Conservation (phyloP, 2,797 vertebrate species). For the Rhabdomys pumilio region DNA sequence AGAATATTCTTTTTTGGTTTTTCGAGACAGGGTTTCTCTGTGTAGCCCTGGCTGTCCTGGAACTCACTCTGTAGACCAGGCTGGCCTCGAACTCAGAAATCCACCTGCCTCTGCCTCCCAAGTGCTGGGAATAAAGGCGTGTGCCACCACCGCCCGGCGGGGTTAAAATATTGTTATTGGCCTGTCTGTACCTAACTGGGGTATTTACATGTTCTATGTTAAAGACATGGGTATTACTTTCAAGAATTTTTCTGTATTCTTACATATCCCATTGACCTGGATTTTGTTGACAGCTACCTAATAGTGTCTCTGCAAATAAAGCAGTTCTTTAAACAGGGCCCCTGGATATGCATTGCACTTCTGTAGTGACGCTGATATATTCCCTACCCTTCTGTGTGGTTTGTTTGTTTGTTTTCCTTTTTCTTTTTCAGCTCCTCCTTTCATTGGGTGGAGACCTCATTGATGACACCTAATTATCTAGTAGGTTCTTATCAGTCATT, state of each 20-base stretch:
- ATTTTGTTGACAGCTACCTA: constrained; percentile 93
- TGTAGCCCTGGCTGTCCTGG: no score
- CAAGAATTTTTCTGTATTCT: constrained; percentile 92
- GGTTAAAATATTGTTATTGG: constrained; percentile 96
- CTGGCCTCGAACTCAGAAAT: no score
- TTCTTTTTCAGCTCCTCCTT: constrained; percentile 94
- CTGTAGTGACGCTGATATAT: constrained; percentile 95
- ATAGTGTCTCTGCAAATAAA: constrained; percentile 95
- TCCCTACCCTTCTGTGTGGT: constrained; percentile 91
- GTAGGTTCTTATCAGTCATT: constrained; percentile 95
- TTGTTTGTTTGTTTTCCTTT: constrained; percentile 92
- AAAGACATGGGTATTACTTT: constrained; percentile 95
- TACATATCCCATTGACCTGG: constrained; percentile 91
- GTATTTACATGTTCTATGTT: constrained; percentile 95
- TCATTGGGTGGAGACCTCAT: constrained; percentile 94
- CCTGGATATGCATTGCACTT: constrained; percentile 96
- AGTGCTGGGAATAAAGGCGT: no score
- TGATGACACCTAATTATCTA: constrained; percentile 92
- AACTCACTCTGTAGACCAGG: no score
- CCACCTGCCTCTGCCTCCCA: no score
- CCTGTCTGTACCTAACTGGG: constrained; percentile 96
- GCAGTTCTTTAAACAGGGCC: constrained; percentile 96
- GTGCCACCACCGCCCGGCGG: constrained; percentile 53
- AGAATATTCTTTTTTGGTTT: constrained; percentile 90
- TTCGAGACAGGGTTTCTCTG: no score